These are phyloP conservation scores for Sphyrna mokarran DNA, from an alignment of 2,113 vertebrate genomes.

Conservation along the genomic window DNA sequence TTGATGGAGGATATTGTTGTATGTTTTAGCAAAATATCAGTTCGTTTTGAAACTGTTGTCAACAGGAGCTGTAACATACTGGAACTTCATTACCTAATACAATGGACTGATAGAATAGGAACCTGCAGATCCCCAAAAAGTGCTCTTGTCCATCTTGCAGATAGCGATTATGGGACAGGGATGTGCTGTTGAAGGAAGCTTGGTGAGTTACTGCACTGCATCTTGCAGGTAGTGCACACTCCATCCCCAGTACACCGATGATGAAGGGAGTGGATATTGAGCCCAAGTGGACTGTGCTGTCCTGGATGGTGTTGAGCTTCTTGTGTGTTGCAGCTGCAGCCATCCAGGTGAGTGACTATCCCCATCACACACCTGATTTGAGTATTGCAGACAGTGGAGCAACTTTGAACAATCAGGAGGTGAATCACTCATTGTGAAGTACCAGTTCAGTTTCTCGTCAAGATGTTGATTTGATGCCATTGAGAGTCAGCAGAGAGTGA, in stretches of 20 bases:
- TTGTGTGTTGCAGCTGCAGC: background rate
- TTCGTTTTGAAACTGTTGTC: background rate
- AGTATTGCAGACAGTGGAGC: background rate
- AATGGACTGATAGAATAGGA: background rate
- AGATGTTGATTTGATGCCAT: background rate
- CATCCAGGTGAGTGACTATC: background rate
- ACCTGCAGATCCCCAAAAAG: background rate
- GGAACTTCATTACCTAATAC: background rate
- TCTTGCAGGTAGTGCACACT: background rate
- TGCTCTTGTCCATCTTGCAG: slow-evolving; percentile 6
- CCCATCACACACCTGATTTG: background rate
- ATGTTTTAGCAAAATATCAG: background rate
- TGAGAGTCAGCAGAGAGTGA: background rate
- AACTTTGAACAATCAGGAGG: background rate
- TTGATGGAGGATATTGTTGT: background rate
- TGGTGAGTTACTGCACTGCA: background rate
- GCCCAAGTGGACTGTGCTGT: background rate
- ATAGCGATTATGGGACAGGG: background rate
- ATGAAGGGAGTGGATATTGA: slow-evolving; percentile 1
- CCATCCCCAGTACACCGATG: background rate
- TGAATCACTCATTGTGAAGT: background rate
- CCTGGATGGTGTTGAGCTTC: background rate
- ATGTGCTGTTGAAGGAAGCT: background rate
- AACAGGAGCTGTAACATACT: background rate
- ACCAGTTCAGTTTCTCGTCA: background rate